A percentile compares a stretch with the other conserved stretches of the same genome.
Conservation (phyloP, 2,113 vertebrate species). For the Miniopterus natalensis region DNA sequence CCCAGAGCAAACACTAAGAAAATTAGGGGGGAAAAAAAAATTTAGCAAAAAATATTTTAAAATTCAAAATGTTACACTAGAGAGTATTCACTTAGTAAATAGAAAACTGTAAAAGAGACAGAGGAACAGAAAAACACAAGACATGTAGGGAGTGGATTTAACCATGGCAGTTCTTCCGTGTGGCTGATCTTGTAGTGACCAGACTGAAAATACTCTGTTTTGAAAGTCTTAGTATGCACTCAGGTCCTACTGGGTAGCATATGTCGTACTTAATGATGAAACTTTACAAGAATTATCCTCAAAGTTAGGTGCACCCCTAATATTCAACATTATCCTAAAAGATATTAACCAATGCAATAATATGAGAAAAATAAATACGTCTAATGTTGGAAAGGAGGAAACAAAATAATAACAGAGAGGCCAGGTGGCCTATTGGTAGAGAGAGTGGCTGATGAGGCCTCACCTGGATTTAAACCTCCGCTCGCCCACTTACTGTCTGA, state of each 20-base stretch:
- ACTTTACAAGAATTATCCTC: neutral
- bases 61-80: neutral
- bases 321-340: neutral
- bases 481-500: neutral
- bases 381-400: neutral
- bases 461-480: neutral
- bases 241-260: neutral
- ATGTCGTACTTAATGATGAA: neutral
- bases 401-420: neutral
- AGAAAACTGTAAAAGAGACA: neutral
- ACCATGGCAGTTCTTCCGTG: neutral
- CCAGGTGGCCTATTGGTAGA: neutral
- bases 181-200: neutral
- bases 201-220: neutral
- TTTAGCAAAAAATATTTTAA: neutral
- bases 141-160: neutral
- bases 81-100: neutral
- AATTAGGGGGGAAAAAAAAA: neutral
- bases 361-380: slow-evolving; percentile 3
- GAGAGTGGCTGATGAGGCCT: neutral
- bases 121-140: neutral
- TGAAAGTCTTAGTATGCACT: neutral
- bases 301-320: neutral
- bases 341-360: neutral
- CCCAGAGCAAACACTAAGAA: neutral